Percentiles rank a stretch among this genome's conserved stretches.
Conservation (phyloP, 1,140 invertebrate species). For the Diprion similis region DNA sequence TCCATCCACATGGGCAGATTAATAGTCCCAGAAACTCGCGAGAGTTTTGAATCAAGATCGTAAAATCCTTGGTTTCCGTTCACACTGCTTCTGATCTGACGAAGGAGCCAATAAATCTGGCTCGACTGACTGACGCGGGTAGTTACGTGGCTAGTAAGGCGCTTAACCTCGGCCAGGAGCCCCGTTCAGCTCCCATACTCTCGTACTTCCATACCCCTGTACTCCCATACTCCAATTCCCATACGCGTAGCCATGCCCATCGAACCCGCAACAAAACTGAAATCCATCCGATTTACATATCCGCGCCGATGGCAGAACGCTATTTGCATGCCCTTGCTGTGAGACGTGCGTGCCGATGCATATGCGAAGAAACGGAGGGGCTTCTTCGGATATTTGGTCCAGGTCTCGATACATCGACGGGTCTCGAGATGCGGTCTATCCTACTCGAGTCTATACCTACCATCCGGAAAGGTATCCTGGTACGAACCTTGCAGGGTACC, state of each 20-base stretch:
- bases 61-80: conserved; percentile 5
- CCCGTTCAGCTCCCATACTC: background rate
- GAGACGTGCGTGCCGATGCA: background rate
- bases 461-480: too few species aligned
- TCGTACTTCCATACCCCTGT: background rate
- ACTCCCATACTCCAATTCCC: too few species aligned
- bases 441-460: too few species aligned
- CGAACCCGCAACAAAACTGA: conserved; percentile 2
- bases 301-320: background rate
- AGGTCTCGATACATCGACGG: conserved; percentile 1
- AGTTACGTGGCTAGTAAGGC: conserved; percentile 2
- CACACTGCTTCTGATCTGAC: background rate
- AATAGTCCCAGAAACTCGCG: background rate
- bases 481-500: background rate
- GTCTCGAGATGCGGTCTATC: too few species aligned
- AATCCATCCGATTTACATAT: conserved; percentile 2
- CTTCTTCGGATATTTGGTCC: background rate
- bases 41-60: conserved; percentile 7
- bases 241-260: background rate
- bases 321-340: background rate
- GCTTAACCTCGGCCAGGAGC: background rate
- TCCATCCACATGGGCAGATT: background rate
- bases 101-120: conserved; percentile 7
- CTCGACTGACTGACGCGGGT: background rate
- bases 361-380: background rate